phyloP scores from a whole-genome alignment of 2,797 vertebrate genomes.

The Enteromius afrohamiltoni region DNA sequence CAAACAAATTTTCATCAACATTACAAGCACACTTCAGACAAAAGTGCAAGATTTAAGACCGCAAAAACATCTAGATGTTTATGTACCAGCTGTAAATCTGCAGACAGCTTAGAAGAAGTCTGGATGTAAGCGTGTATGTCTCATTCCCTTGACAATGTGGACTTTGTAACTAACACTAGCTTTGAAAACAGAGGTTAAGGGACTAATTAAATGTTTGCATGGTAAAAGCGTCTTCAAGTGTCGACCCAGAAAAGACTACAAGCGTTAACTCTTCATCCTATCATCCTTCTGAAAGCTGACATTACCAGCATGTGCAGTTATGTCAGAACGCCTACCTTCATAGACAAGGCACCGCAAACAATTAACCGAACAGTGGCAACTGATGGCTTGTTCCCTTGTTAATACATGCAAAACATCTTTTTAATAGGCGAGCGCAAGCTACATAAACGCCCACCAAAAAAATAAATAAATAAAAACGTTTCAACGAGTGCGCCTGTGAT shows the following conservation, averaged over 20 bases:
- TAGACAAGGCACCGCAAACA: slow-evolving; percentile 30
- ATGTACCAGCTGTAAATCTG: not conserved
- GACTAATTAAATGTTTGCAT: slow-evolving; percentile 33
- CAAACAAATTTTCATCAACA: not conserved
- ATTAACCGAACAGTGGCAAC: slow-evolving; percentile 47
- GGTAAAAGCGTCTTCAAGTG: not conserved
- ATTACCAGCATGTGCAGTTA: slow-evolving; percentile 14
- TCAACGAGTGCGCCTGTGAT: slow-evolving; percentile 50
- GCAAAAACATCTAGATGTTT: not conserved
- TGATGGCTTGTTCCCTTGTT: slow-evolving; percentile 43
- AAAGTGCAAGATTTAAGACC: not conserved
- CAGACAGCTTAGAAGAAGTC: not conserved
- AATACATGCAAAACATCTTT: slow-evolving; percentile 37
- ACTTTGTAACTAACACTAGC: slow-evolving; percentile 25
- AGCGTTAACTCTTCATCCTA: slow-evolving; percentile 7
- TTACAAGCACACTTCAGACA: not conserved
- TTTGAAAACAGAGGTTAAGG: slow-evolving; percentile 23
- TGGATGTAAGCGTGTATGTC: not conserved
- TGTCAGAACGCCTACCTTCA: slow-evolving; percentile 37
- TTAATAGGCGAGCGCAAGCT: slow-evolving; percentile 42
- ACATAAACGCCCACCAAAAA: slow-evolving; percentile 33
- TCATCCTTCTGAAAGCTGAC: not conserved
- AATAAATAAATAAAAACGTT: slow-evolving; percentile 12
- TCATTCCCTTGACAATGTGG: slow-evolving; percentile 1
- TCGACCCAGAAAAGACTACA: not conserved